Evolutionary conservation across 2,888 invertebrate species (phyloP), one percentile per base, ranked within the genome.

Genomic region (Hoplodrina ambigua): DNA sequence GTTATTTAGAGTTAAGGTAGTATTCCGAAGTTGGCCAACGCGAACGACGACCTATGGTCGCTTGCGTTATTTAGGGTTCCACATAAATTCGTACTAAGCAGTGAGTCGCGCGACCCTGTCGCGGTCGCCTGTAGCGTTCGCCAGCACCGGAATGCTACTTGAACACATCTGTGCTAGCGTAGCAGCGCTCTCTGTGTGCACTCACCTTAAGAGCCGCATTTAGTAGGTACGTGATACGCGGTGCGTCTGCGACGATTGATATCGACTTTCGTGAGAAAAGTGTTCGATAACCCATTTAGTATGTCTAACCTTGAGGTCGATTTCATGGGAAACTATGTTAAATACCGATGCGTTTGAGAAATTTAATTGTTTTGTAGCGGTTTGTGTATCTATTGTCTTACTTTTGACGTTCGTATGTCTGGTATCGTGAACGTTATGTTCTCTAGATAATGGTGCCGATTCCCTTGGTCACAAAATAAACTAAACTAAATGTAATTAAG

Each of bases 261-360:
- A 82, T 72, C 60, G 44, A 81, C 78, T 74, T 80, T 83, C 80
- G 85, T 84, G 84, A 69, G 84, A 84, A 81, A 63, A 71, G 69
- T 80, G 71, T 65, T 77, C 62, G 71, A 71, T 82, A 84, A 80
- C 85, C 80, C 57, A 84, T 77, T 79, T 83, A 72, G 58, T 86
- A 84, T 79, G 81, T 59, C 59, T 80, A 81, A 75, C 81, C 82
- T 86, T 87, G 83, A 83, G 69, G 82, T 77, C 72, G 82, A 88
- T 89, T 89, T 90, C 86, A 89, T 89, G 88, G 85, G 89, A 89
- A 88, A 82, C 82, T 84, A 81, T 84, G 79, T 79, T 75, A 58
- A 74, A 73, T 73, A 62, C 72, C 72, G 73, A 72, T 74, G 70
- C 72, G 69, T 85, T 85, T 57, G 59, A 55, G 66, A 70, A 69